A percentile compares a stretch with the other conserved stretches of the same genome.
These are phyloP conservation scores for Cerastoderma edule DNA, from an alignment of 2,888 invertebrate genomes.

Conservation along the genomic window DNA sequence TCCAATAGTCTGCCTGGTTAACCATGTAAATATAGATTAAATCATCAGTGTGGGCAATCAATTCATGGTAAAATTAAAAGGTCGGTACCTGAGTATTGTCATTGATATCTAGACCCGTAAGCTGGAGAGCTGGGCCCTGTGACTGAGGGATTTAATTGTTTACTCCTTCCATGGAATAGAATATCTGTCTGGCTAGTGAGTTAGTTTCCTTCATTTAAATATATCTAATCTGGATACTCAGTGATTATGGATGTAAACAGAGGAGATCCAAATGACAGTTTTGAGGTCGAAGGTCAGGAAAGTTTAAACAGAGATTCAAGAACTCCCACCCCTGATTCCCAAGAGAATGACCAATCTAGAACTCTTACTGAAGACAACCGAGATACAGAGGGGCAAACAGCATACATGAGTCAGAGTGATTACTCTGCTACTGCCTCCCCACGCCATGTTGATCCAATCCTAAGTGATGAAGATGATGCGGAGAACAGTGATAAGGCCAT, in stretches of 20 bases:
- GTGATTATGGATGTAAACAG: conserved; percentile 46
- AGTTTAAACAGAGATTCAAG: conserved; percentile 26
- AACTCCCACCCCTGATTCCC: not conserved
- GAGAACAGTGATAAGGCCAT: conserved; percentile 26
- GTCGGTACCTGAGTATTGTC: conserved; percentile 10
- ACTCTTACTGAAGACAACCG: conserved; percentile 34
- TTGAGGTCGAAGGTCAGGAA: conserved; percentile 36
- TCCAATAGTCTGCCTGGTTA: conserved; percentile 32
- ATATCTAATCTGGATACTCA: not conserved
- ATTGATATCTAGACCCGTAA: conserved; percentile 17
- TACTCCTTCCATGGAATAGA: no score
- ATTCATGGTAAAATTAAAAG: not conserved
- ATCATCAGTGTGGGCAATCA: conserved; percentile 14
- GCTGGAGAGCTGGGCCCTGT: not conserved
- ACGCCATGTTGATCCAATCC: conserved; percentile 40
- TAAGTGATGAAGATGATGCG: conserved; percentile 58
- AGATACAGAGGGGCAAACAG: conserved; percentile 25
- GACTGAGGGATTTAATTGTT: conserved; percentile 12
- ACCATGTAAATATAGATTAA: conserved; percentile 53
- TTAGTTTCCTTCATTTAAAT: no score
- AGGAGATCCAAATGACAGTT: conserved; percentile 45
- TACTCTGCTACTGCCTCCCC: not conserved
- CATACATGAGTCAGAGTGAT: conserved; percentile 26
- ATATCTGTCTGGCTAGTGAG: no score
- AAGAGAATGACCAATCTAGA: conserved; percentile 1